These are phyloP conservation scores for Syngnathus scovelli DNA, from an alignment of 2,113 vertebrate genomes.

Conservation along the genomic window DNA sequence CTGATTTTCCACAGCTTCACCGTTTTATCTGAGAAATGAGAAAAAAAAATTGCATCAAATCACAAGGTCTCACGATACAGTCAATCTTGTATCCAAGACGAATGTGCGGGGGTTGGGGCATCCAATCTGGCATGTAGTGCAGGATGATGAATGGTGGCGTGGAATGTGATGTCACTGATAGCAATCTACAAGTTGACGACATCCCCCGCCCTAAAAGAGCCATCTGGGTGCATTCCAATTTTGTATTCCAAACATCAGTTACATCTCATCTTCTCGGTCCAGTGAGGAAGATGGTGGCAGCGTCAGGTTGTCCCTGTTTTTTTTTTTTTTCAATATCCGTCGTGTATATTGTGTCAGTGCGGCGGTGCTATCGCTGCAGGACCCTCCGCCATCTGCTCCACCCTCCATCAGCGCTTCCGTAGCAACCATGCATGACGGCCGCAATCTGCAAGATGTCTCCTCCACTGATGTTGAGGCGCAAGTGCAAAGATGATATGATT, in stretches of 20 bases:
- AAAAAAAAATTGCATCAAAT: constrained; percentile 19
- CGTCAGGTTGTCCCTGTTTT: constrained; percentile 35
- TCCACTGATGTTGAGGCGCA: constrained; percentile 36
- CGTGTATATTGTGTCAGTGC: constrained; percentile 49
- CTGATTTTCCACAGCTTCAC: constrained; percentile 99
- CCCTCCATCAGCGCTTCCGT: constrained; percentile 45
- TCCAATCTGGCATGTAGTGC: constrained; percentile 54
- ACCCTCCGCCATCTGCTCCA: constrained; percentile 63
- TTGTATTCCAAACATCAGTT: constrained; percentile 43
- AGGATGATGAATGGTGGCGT: constrained; percentile 47
- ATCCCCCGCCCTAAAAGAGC: constrained; percentile 43
- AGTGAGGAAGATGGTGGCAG: constrained; percentile 31
- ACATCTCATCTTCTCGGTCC: constrained; percentile 42
- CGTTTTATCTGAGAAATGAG: constrained; percentile 82
- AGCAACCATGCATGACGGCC: constrained; percentile 63
- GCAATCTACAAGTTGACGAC: constrained; percentile 57
- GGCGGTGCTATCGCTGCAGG: constrained; percentile 54
- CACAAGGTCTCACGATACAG: constrained; percentile 29
- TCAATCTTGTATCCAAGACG: constrained; percentile 40
- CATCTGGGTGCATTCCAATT: constrained; percentile 45
- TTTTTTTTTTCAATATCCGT: constrained; percentile 46
- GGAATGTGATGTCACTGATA: constrained; percentile 50
- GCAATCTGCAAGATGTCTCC: constrained; percentile 58
- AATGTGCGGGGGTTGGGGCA: constrained; percentile 43
- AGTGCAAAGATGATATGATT: constrained; percentile 22